Conservation (phyloP, 2,797 vertebrate species). For the Sebastes jordani region DNA sequence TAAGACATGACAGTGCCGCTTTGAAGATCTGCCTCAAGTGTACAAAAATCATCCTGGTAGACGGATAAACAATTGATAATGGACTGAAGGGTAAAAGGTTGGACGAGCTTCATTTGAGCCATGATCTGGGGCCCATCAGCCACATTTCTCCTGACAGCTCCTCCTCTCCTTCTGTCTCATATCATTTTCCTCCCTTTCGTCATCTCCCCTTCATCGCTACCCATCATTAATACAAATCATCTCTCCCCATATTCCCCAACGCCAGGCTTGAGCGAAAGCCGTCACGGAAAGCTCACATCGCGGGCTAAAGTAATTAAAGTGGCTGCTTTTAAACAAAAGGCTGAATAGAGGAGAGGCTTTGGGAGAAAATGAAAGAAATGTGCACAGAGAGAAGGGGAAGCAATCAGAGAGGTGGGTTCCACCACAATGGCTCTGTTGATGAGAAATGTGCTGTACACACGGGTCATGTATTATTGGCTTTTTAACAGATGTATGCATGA, state of each 20-base stretch:
- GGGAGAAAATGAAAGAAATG: slow-evolving; percentile 67
- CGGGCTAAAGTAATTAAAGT: slow-evolving; percentile 73
- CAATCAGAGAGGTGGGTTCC: slow-evolving; percentile 68
- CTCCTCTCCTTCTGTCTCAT: slow-evolving; percentile 67
- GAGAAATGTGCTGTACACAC: slow-evolving; percentile 64
- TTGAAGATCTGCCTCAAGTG: background rate
- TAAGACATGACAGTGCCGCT: background rate
- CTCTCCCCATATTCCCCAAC: slow-evolving; percentile 60
- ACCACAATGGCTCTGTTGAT: slow-evolving; percentile 71
- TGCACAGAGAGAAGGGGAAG: slow-evolving; percentile 38
- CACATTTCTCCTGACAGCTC: slow-evolving; percentile 63
- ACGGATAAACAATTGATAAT: slow-evolving; percentile 48
- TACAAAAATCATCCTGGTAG: slow-evolving; percentile 28
- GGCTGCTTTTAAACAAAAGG: slow-evolving; percentile 74
- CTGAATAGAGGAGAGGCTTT: slow-evolving; percentile 52
- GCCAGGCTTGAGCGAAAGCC: slow-evolving; percentile 63
- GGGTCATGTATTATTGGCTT: slow-evolving; percentile 57
- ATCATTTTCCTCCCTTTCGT: slow-evolving; percentile 66
- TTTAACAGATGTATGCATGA: slow-evolving; percentile 48
- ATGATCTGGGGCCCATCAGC: slow-evolving; percentile 62
- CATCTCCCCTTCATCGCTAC: slow-evolving; percentile 55
- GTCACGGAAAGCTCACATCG: slow-evolving; percentile 63
- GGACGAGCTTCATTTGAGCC: slow-evolving; percentile 59
- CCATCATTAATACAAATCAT: slow-evolving; percentile 81
- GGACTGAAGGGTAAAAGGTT: slow-evolving; percentile 55